A percentile compares a stretch with the other conserved stretches of the same genome.
Evolutionary conservation across 2,797 vertebrate species (phyloP).

Genomic region (Acanthurus tractus): DNA sequence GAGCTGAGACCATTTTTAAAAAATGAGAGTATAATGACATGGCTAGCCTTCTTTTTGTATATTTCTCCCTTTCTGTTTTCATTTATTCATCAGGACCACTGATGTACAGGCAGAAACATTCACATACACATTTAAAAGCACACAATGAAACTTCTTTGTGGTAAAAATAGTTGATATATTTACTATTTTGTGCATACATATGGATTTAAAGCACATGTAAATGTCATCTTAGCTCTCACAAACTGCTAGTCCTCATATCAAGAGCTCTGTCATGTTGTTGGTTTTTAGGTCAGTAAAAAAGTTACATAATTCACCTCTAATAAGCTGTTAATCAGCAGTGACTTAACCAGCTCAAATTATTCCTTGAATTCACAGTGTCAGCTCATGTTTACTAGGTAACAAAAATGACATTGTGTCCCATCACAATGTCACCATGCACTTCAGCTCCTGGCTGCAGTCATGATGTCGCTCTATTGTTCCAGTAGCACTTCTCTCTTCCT

Average conservation of each 20-base stretch:
- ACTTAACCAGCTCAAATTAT: not conserved
- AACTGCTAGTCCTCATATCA: not conserved
- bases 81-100: not conserved
- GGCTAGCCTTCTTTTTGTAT: no score
- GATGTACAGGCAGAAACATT: no score
- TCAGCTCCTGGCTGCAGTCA: slow-evolving; percentile 8
- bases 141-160: no score
- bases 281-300: no score
- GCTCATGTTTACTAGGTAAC: slow-evolving; percentile 1
- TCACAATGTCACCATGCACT: slow-evolving; percentile 1
- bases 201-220: no score
- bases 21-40: no score
- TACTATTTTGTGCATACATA: no score
- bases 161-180: no score
- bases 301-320: not conserved
- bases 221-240: no score
- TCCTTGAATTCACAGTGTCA: not conserved
- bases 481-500: slow-evolving; percentile 55
- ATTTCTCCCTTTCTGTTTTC: not conserved
- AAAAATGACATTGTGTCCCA: slow-evolving; percentile 16
- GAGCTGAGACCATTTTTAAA: no score
- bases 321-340: not conserved
- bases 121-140: no score
- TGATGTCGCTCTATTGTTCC: slow-evolving; percentile 53
- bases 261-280: no score